Percentiles rank a stretch among this genome's conserved stretches.
Evolutionary conservation across 2,113 vertebrate genomes (phyloP).

Genomic region (Pipa parva): DNA sequence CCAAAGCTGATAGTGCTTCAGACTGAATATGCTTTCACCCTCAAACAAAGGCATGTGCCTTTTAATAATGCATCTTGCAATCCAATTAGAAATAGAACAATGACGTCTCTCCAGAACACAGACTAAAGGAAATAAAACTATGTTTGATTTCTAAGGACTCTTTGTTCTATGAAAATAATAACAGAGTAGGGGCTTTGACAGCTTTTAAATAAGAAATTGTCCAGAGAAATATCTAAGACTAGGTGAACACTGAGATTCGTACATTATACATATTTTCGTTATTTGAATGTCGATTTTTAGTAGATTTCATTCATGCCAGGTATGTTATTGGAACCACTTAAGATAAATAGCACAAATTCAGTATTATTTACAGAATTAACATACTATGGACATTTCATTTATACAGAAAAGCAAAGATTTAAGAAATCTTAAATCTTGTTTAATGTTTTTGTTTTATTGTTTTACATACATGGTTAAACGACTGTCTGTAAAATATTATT

Average conservation of each 20-base stretch:
- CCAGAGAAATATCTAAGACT: constrained; percentile 26
- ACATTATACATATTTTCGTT: constrained; percentile 24
- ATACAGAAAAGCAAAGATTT: too few species aligned
- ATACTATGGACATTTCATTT: too few species aligned
- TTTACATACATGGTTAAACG: too few species aligned
- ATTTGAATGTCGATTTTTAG: constrained; percentile 7
- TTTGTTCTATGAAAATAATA: constrained; percentile 42
- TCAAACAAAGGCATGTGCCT: constrained; percentile 34
- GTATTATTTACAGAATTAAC: background rate
- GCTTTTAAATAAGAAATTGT: constrained; percentile 41
- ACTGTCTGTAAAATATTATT: too few species aligned
- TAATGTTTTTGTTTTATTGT: too few species aligned
- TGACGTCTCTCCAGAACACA: constrained; percentile 38
- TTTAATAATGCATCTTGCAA: constrained; percentile 42
- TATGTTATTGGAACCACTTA: constrained; percentile 2
- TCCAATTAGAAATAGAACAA: constrained; percentile 43
- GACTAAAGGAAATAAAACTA: constrained; percentile 43
- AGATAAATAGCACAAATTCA: constrained; percentile 13
- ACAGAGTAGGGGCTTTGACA: constrained; percentile 43
- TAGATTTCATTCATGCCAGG: constrained; percentile 12
- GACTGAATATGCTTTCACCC: constrained; percentile 38
- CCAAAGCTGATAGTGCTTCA: constrained; percentile 37
- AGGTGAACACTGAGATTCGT: background rate
- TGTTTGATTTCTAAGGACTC: constrained; percentile 41
- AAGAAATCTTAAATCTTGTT: too few species aligned